phyloP scores from a whole-genome alignment of 64 coral and sea anemone genomes.

The Cladopsammia gracilis region DNA sequence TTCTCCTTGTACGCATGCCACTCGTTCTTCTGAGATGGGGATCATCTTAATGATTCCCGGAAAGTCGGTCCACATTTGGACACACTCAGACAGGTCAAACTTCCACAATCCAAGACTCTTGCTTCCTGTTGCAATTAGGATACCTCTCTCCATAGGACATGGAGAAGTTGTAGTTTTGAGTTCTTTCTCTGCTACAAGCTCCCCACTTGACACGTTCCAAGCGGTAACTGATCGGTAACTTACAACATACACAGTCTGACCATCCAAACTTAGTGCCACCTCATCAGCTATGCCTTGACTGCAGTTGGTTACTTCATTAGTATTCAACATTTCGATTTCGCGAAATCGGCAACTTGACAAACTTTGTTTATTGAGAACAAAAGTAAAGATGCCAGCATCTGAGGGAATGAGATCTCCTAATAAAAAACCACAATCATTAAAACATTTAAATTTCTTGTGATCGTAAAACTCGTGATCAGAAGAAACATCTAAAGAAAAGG shows the following conservation, averaged over 20 bases:
- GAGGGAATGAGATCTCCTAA: background rate
- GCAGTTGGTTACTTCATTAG: background rate
- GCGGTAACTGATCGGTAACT: background rate
- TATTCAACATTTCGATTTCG: background rate
- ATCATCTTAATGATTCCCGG: background rate
- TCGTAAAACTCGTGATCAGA: background rate
- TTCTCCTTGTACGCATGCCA: background rate
- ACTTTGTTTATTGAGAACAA: background rate
- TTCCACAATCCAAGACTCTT: background rate
- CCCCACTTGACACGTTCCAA: background rate
- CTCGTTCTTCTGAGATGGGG: background rate
- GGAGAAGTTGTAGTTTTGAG: background rate
- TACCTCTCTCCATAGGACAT: background rate
- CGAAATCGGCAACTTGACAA: background rate
- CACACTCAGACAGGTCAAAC: background rate
- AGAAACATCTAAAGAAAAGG: too few relatives aligned
- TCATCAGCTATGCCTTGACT: background rate
- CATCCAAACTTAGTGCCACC: too few relatives aligned
- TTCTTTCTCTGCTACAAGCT: too few relatives aligned
- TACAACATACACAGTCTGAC: too few relatives aligned
- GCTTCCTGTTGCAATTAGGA: background rate
- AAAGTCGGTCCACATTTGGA: background rate
- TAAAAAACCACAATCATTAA: background rate
- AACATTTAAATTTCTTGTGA: background rate
- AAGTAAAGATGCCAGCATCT: background rate